Base-by-base conservation (phyloP, 2,888 invertebrate species). In the Phyllotreta striolata region DNA sequence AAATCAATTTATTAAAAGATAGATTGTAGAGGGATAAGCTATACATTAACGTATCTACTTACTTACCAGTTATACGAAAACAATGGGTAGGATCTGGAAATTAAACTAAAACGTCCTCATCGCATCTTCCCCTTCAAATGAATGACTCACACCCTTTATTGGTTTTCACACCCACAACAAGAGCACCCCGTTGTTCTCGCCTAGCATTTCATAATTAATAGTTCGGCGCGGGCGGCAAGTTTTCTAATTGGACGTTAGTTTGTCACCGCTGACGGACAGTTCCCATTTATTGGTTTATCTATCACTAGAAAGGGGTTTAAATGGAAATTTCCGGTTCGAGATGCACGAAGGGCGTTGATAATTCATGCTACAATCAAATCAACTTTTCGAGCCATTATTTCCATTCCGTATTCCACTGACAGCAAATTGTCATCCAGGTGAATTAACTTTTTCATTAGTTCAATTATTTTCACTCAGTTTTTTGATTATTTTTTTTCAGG, bases 141-240 rank as follows among this genome's bases (percentile, higher is more conserved):
- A 52, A 52, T 52, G 52, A 52, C 52, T 52, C 52, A 52, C 9
- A n/a, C 52, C 52, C 52, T 52, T 52, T 52, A 52, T 52, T 52
- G 52, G 14, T 57, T 57, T 57, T 47, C 41, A 39, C 34, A 39
- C 47, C 43, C 39, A 24, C 46, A 5, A 44, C 13, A 13, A 55
- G 24, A 24, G 24, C 9, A 35, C 39, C 56, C 56, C 56, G 35
- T 46, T 56, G 37, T 14, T 34, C 43, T 40, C 52, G 54, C 55
- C 47, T 51, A 61, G 64, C 62, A 68, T 66, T 68, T 64, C 68
- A 70, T 70, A 68, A 70, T 67, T 70, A 64, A 70, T 70, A 70
- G 68, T 70, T 67, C 64, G 56, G 59, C 49, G 58, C 39, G 60
- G 66, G 65, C 63, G 65, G 63, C 46, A 63, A 64, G 62, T 62